A percentile compares a stretch with the other conserved stretches of the same genome.
Conservation (phyloP, 2,113 vertebrate genomes). For the Lanius ludovicianus region DNA sequence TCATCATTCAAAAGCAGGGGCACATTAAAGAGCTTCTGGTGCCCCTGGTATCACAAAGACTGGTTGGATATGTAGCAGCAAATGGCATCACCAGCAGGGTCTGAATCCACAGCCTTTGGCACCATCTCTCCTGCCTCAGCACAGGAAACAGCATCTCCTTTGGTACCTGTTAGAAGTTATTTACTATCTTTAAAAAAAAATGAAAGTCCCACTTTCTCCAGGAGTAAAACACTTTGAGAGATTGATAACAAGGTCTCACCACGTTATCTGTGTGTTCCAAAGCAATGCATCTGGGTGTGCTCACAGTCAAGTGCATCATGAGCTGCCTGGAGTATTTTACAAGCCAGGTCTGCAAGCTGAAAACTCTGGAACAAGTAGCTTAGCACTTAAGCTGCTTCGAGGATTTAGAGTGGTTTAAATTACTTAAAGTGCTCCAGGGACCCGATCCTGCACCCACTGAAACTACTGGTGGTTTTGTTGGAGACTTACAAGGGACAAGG, state of each 20-base stretch:
- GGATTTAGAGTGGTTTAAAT: conserved; percentile 58
- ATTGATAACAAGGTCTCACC: not conserved
- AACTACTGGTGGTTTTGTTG: not conserved
- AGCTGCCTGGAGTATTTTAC: not conserved
- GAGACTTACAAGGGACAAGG: conserved; percentile 22
- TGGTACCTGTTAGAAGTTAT: not conserved
- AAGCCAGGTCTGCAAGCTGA: not conserved
- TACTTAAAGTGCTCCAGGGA: conserved; percentile 51
- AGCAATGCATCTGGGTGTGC: not conserved
- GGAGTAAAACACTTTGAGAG: not conserved
- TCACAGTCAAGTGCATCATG: not conserved
- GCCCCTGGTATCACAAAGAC: not conserved
- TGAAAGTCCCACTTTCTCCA: not conserved
- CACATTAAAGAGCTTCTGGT: not conserved
- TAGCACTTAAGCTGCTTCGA: conserved; percentile 58
- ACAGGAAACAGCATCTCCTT: not conserved
- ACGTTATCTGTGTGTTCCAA: not conserved
- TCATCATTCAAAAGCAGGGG: not conserved
- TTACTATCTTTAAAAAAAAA: not conserved
- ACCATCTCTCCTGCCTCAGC: not conserved
- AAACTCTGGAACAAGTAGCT: conserved; percentile 58
- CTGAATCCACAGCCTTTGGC: not conserved
- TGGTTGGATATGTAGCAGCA: not conserved
- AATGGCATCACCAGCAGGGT: not conserved
- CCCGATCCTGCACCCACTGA: conserved; percentile 14